Percentiles rank a stretch among this genome's conserved stretches.
phyloP scores from a whole-genome alignment of 2,797 vertebrate genomes.

The Rhynchonycteris naso region DNA sequence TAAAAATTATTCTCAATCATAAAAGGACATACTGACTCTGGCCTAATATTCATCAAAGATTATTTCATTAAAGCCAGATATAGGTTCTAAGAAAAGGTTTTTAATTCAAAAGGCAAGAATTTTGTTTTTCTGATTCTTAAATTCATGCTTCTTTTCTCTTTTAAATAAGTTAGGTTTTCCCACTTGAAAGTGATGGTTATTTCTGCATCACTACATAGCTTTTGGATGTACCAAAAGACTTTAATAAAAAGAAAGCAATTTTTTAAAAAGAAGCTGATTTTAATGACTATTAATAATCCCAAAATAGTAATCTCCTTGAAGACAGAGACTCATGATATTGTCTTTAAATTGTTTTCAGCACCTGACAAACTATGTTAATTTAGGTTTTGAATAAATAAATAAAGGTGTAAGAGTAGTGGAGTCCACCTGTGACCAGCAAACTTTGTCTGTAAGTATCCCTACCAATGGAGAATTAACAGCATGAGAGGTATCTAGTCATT shows the following conservation, averaged over 20 bases:
- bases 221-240: neutral
- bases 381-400: neutral
- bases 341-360: slow-evolving; percentile 1
- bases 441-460: neutral
- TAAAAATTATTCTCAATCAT: neutral
- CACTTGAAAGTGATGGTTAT: neutral
- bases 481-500: neutral
- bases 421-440: neutral
- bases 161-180: neutral
- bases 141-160: neutral
- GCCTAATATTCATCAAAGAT: neutral
- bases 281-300: neutral
- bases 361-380: neutral
- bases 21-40: neutral
- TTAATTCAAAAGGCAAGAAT: neutral
- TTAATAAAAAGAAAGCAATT: slow-evolving; percentile 18
- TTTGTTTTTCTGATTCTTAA: neutral
- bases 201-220: neutral
- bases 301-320: neutral
- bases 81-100: neutral
- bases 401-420: neutral
- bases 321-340: neutral
- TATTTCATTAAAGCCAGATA: neutral
- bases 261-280: neutral
- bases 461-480: neutral